Percentiles rank a stretch among this genome's conserved stretches.
Conservation (phyloP, 2,888 invertebrate genomes). For the Sphaeridia pumilis region DNA sequence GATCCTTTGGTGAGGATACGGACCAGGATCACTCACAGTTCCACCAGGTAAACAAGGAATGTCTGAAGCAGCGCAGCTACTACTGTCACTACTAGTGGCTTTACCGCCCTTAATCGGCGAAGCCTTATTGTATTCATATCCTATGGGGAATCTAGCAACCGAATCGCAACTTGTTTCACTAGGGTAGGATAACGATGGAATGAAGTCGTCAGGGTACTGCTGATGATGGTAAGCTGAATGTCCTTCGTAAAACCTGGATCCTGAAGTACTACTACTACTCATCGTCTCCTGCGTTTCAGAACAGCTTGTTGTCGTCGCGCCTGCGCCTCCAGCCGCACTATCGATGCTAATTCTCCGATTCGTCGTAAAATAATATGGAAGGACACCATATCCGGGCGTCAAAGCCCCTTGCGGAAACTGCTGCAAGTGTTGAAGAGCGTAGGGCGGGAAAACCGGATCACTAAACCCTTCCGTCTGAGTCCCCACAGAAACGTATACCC, state of each 20-base stretch:
- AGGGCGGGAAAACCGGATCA: constrained; percentile 29
- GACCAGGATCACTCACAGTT: no score
- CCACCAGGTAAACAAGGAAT: no score
- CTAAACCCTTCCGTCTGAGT: constrained; percentile 35
- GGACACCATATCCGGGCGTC: background rate
- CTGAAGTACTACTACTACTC: background rate
- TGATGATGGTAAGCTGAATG: background rate
- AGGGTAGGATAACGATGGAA: background rate
- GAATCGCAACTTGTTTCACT: background rate
- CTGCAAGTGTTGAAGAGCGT: constrained; percentile 29
- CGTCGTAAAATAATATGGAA: background rate
- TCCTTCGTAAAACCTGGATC: no score
- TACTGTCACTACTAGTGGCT: no score
- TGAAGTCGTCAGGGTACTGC: background rate
- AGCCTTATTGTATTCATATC: no score
- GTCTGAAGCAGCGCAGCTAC: no score
- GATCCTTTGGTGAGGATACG: no score
- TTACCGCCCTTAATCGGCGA: no score
- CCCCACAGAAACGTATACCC: constrained; percentile 22
- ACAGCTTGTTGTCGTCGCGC: background rate
- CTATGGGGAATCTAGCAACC: background rate
- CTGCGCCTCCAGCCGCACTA: constrained; percentile 1
- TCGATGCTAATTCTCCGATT: background rate
- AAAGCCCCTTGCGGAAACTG: constrained; percentile 9
- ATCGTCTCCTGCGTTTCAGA: background rate